Percentiles rank a stretch among this genome's conserved stretches.
These are phyloP conservation scores for Lasioglossum albipes DNA, from an alignment of 1,140 invertebrate genomes.

Conservation along the genomic window DNA sequence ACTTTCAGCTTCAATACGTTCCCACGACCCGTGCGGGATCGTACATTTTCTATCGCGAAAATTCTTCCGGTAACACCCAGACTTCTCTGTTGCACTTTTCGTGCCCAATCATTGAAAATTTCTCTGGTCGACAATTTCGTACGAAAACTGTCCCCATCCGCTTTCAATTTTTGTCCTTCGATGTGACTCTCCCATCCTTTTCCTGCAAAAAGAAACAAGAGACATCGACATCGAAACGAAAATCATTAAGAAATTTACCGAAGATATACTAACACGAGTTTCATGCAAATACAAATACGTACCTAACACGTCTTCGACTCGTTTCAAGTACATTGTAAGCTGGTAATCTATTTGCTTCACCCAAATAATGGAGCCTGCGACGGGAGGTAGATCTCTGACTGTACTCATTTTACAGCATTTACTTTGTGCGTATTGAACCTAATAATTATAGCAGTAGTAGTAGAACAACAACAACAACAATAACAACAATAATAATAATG, in stretches of 20 bases:
- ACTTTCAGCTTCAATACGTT: conserved; percentile 96
- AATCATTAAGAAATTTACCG: background rate
- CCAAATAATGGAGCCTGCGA: conserved; percentile 99
- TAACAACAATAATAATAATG: no score
- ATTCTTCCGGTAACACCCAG: conserved; percentile 95
- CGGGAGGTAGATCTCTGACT: conserved; percentile 95
- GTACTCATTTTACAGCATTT: conserved; percentile 95
- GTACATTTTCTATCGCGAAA: conserved; percentile 94
- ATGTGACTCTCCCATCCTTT: conserved; percentile 99
- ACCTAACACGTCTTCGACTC: conserved; percentile 98
- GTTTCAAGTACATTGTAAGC: conserved; percentile 96
- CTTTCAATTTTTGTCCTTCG: conserved; percentile 98
- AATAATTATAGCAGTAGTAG: no score
- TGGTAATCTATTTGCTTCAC: conserved; percentile 99
- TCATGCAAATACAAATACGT: conserved; percentile 56
- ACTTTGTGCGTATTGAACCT: conserved; percentile 95
- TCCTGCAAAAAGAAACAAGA: conserved; percentile 79
- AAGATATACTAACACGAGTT: background rate
- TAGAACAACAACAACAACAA: no score
- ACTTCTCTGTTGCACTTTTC: conserved; percentile 96
- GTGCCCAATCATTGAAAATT: conserved; percentile 98
- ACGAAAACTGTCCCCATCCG: conserved; percentile 98
- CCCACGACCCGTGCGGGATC: conserved; percentile 90
- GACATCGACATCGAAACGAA: no score
- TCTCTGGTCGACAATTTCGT: conserved; percentile 97